A percentile compares a stretch with the other conserved stretches of the same genome.
Evolutionary conservation across 1,140 invertebrate genomes (phyloP).

Genomic region (Battus philenor): DNA sequence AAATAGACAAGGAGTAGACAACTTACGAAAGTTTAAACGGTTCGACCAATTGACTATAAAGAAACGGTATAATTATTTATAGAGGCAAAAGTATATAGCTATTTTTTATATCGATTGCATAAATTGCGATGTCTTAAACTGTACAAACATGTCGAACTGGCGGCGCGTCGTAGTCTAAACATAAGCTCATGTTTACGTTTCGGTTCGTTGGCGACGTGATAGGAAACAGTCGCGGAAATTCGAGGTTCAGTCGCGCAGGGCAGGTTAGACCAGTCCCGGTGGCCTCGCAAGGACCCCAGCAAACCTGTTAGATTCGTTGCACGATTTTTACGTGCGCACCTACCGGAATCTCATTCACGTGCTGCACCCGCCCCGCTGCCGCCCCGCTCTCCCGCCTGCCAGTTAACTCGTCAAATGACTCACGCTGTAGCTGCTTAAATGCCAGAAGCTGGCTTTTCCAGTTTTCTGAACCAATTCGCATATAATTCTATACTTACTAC

Average conservation of each 20-base stretch:
- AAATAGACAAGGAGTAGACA: slow-evolving; percentile 50
- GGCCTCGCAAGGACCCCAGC: slow-evolving; percentile 72
- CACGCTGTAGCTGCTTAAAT: slow-evolving; percentile 65
- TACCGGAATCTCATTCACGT: slow-evolving; percentile 75
- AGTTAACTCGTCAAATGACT: slow-evolving; percentile 73
- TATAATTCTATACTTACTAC: slow-evolving; percentile 49
- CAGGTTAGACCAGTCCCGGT: slow-evolving; percentile 75
- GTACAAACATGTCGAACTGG: neutral
- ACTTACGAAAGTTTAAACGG: slow-evolving; percentile 57
- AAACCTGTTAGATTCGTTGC: slow-evolving; percentile 76
- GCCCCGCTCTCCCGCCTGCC: slow-evolving; percentile 41
- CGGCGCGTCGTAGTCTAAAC: slow-evolving; percentile 23
- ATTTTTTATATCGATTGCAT: slow-evolving; percentile 30
- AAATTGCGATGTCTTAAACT: slow-evolving; percentile 19
- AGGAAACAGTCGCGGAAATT: slow-evolving; percentile 69
- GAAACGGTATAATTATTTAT: slow-evolving; percentile 63
- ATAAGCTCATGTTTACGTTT: slow-evolving; percentile 40
- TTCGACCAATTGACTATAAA: slow-evolving; percentile 49
- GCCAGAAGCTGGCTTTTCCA: slow-evolving; percentile 70
- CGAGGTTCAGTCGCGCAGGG: slow-evolving; percentile 68
- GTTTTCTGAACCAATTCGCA: slow-evolving; percentile 67
- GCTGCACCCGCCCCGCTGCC: slow-evolving; percentile 52
- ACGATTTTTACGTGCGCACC: slow-evolving; percentile 75
- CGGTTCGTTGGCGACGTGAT: slow-evolving; percentile 50
- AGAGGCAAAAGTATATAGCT: slow-evolving; percentile 28